Evolutionary conservation across 2,888 invertebrate species (phyloP).

Genomic region (Spodoptera littoralis): DNA sequence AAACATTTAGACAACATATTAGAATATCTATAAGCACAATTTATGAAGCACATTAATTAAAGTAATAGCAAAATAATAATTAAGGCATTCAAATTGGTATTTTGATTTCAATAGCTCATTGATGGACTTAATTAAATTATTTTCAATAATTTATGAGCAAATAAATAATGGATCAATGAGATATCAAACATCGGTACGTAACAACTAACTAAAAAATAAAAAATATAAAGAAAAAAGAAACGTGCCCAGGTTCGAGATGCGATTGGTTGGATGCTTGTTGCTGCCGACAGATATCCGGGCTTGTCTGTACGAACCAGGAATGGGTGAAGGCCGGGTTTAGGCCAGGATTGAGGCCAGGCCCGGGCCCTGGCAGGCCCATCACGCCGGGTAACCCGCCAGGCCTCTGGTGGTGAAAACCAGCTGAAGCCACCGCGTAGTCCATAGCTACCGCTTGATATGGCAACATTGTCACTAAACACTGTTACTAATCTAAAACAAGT

Average conservation of each 20-base stretch:
- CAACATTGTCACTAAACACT: slow-evolving; percentile 90
- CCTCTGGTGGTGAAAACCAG: slow-evolving; percentile 87
- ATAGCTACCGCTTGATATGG: slow-evolving; percentile 96
- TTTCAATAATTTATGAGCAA: neutral
- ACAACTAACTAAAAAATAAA: slow-evolving; percentile 78
- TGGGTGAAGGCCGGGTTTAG: slow-evolving; percentile 95
- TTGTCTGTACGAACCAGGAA: slow-evolving; percentile 97
- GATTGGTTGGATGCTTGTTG: slow-evolving; percentile 92
- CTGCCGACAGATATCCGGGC: slow-evolving; percentile 97
- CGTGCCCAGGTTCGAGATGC: slow-evolving; percentile 98
- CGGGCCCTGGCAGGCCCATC: slow-evolving; percentile 88
- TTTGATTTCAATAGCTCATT: slow-evolving; percentile 41
- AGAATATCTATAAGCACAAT: slow-evolving; percentile 61
- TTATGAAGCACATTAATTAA: slow-evolving; percentile 67
- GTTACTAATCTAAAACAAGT: slow-evolving; percentile 59
- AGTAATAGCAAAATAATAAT: slow-evolving; percentile 60
- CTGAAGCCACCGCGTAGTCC: slow-evolving; percentile 92
- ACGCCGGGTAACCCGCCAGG: slow-evolving; percentile 87
- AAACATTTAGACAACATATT: slow-evolving; percentile 56
- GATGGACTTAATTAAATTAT: neutral
- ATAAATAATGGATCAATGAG: slow-evolving; percentile 47
- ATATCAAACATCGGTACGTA: slow-evolving; percentile 61
- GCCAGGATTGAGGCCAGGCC: slow-evolving; percentile 84
- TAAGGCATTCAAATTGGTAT: slow-evolving; percentile 54
- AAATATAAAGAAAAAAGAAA: slow-evolving; percentile 89